A percentile compares a stretch with the other conserved stretches of the same genome.
These are phyloP conservation scores for Triplophysa dalaica DNA, from an alignment of 2,113 vertebrate species.

Conservation along the genomic window DNA sequence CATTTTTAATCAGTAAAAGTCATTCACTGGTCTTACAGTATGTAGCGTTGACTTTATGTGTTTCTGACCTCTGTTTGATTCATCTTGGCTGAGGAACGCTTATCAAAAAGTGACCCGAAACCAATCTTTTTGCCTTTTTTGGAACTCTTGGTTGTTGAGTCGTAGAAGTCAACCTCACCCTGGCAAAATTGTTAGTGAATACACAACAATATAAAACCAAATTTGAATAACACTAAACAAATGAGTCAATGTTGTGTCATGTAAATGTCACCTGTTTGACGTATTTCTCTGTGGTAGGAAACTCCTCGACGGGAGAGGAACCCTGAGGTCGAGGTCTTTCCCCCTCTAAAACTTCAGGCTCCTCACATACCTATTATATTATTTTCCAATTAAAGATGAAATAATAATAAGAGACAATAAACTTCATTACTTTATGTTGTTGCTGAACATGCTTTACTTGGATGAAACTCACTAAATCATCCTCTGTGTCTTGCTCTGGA, in stretches of 20 bases:
- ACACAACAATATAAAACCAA: background rate
- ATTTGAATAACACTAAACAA: background rate
- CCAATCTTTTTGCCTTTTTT: conserved; percentile 73
- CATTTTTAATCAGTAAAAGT: background rate
- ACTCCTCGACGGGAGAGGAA: conserved; percentile 93
- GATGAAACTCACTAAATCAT: conserved; percentile 71
- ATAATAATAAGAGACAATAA: background rate
- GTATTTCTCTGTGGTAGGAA: conserved; percentile 72
- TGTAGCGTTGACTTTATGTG: conserved; percentile 2
- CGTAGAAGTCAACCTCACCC: conserved; percentile 64
- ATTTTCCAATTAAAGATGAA: background rate
- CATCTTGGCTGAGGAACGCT: conserved; percentile 76
- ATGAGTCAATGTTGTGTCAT: conserved; percentile 16
- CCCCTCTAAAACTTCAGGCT: conserved; percentile 75
- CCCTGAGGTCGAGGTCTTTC: conserved; percentile 92
- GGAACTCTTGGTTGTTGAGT: conserved; percentile 62
- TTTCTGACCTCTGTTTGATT: conserved; percentile 79
- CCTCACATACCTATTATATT: conserved; percentile 78
- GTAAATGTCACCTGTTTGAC: conserved; percentile 70
- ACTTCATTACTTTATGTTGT: background rate
- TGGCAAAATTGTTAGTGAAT: conserved; percentile 44
- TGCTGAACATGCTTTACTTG: background rate
- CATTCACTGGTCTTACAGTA: background rate
- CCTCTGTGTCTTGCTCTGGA: conserved; percentile 65
- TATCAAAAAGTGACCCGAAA: conserved; percentile 76